phyloP scores from a whole-genome alignment of 2,888 invertebrate genomes.

The Chymomyza amoena region DNA sequence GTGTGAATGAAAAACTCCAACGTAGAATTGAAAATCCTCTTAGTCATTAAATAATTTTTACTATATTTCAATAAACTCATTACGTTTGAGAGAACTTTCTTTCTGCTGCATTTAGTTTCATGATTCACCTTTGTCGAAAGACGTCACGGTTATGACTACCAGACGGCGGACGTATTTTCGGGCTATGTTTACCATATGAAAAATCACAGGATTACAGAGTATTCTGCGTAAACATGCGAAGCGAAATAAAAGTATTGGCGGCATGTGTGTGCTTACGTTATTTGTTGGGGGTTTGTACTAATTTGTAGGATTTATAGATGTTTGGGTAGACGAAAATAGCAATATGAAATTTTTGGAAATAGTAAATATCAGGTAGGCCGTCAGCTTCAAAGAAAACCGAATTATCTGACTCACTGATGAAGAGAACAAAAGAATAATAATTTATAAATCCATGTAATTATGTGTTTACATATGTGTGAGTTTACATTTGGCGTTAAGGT shows the following conservation, averaged over 20 bases:
- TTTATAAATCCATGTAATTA: not conserved
- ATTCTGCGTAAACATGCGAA: not conserved
- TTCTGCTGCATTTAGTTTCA: not conserved
- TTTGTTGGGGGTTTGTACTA: not conserved
- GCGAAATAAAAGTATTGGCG: not conserved
- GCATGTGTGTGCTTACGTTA: conserved; percentile 2
- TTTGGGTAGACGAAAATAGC: not conserved
- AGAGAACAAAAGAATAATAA: not conserved
- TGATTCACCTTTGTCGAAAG: not conserved
- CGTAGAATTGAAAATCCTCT: not conserved
- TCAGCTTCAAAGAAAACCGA: not conserved
- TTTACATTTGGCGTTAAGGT: too few relatives aligned
- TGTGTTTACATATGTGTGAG: too few relatives aligned
- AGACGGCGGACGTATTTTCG: not conserved
- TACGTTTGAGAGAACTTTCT: not conserved
- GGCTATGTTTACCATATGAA: not conserved
- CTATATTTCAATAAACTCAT: not conserved
- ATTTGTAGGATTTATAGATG: not conserved
- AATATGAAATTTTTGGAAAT: not conserved
- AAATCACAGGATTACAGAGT: not conserved
- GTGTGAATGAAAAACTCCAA: conserved; percentile 9
- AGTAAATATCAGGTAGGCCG: not conserved
- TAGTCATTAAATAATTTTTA: not conserved
- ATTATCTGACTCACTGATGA: not conserved
- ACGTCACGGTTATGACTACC: conserved; percentile 32